These are phyloP conservation scores for Cremastinae sp. DNA, from an alignment of 2,888 invertebrate species.

Conservation along the genomic window DNA sequence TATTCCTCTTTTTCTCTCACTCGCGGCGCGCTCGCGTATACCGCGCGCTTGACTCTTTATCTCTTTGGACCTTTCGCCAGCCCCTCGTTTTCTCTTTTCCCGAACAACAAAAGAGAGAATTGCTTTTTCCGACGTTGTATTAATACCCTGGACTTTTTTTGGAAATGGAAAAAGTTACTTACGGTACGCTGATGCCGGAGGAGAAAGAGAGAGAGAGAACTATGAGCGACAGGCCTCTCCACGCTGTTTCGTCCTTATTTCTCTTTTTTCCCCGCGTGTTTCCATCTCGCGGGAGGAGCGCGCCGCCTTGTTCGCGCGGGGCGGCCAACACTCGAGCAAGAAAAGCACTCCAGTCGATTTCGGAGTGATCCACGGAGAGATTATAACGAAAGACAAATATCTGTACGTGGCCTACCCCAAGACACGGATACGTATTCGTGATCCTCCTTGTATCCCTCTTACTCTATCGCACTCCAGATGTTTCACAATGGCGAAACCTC, in stretches of 20 bases:
- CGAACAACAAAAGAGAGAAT: constrained; percentile 50
- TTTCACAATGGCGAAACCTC: constrained; percentile 16
- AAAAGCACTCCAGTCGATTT: constrained; percentile 60
- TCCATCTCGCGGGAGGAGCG: constrained; percentile 1
- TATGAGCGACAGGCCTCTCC: too few relatives aligned
- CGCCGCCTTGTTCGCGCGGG: neutral
- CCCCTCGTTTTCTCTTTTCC: constrained; percentile 8
- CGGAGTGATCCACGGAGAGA: constrained; percentile 49
- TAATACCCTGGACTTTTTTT: constrained; percentile 45
- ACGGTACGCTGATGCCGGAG: constrained; percentile 30
- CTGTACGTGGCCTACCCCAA: constrained; percentile 3
- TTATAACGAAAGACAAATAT: constrained; percentile 57
- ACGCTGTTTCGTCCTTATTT: constrained; percentile 16
- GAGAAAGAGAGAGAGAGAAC: constrained; percentile 40
- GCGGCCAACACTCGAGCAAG: constrained; percentile 46
- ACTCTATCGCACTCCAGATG: too few relatives aligned
- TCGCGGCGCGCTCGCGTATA: too few relatives aligned
- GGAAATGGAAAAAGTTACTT: constrained; percentile 38
- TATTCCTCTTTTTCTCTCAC: too few relatives aligned
- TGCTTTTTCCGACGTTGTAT: constrained; percentile 58
- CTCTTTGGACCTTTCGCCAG: neutral
- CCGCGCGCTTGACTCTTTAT: constrained; percentile 27
- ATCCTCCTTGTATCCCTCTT: neutral
- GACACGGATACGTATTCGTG: constrained; percentile 24
- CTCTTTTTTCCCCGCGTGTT: neutral